Evolutionary conservation across 2,888 invertebrate species (phyloP).

Genomic region (Chouioia cunea): DNA sequence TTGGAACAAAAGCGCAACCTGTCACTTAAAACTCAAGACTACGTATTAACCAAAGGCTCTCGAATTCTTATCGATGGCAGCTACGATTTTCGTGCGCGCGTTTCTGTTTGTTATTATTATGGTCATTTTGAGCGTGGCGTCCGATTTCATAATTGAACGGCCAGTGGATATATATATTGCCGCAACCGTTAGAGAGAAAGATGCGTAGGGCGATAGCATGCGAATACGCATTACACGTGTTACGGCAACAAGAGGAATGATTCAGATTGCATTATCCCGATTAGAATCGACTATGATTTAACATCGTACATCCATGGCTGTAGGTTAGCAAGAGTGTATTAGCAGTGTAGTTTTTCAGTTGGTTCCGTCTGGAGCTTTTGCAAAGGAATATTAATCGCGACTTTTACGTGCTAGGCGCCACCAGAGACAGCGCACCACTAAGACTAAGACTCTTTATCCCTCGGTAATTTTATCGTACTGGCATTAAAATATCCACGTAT

Average conservation of each 20-base stretch:
- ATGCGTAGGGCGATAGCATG: conserved; percentile 13
- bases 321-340: neutral
- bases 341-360: conserved; percentile 17
- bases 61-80: neutral
- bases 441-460: too few relatives aligned
- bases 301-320: neutral
- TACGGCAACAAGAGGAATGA: conserved; percentile 6
- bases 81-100: neutral
- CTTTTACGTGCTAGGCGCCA: conserved; percentile 1
- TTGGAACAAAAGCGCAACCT: neutral
- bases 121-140: conserved; percentile 5
- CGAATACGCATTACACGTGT: conserved; percentile 21
- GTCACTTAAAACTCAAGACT: too few relatives aligned
- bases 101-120: conserved; percentile 6
- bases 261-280: conserved; percentile 26
- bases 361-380: conserved; percentile 16
- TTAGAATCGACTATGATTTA: conserved; percentile 18
- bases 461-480: too few relatives aligned
- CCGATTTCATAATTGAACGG: conserved; percentile 30
- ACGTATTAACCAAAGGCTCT: neutral
- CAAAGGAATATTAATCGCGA: conserved; percentile 31
- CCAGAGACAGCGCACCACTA: too few relatives aligned
- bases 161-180: conserved; percentile 17
- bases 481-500: too few relatives aligned
- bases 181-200: conserved; percentile 25